Evolutionary conservation across 2,113 vertebrate species (phyloP).

Genomic region (Sigmodon hispidus): DNA sequence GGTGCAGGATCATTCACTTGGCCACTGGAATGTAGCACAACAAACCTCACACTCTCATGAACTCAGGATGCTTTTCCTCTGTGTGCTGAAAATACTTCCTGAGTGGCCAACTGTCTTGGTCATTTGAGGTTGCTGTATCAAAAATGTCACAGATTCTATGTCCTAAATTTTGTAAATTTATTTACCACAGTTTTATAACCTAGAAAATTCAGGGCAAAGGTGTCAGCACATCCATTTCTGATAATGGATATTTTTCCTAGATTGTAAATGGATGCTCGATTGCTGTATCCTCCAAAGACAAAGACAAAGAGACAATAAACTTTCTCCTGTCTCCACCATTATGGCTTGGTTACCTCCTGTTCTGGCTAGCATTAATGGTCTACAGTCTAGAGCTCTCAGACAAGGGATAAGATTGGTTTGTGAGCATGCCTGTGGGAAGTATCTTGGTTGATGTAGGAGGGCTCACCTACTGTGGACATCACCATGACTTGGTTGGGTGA

Average conservation of each 20-base stretch:
- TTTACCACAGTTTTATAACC: neutral
- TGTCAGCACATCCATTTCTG: neutral
- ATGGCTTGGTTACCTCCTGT: neutral
- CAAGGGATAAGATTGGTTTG: neutral
- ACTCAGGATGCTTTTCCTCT: neutral
- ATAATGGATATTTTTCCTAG: neutral
- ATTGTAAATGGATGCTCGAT: neutral
- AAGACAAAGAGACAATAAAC: neutral
- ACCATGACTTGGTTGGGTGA: neutral
- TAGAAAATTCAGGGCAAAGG: too few relatives aligned
- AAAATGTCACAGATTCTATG: neutral
- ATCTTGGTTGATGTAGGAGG: neutral
- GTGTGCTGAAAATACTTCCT: neutral
- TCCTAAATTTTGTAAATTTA: neutral
- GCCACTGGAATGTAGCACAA: rapidly evolving
- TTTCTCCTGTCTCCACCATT: neutral
- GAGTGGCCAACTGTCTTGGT: neutral
- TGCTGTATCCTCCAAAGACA: neutral
- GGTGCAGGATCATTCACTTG: neutral
- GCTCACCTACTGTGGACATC: neutral
- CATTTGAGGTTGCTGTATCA: neutral
- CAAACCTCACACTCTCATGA: neutral
- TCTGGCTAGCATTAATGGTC: neutral
- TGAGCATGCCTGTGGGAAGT: neutral
- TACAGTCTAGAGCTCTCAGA: neutral